phyloP scores from a whole-genome alignment of 30 jellyfish, hydroid and myxozoan genomes.

The Rhopilema esculentum region DNA sequence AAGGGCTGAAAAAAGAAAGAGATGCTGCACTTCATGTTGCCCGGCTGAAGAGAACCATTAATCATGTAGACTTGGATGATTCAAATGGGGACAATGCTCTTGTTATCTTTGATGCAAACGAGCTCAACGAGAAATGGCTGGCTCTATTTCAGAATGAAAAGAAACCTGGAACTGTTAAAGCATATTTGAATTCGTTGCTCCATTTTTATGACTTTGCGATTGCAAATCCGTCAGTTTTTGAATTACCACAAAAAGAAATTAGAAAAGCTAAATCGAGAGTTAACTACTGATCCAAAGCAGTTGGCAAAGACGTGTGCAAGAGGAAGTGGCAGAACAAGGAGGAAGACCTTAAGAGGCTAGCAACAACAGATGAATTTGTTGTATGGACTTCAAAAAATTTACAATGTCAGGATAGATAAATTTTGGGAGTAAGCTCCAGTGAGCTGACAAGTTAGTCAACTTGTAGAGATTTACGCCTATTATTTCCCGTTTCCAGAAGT shows the following conservation, averaged over 20 bases:
- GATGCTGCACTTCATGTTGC: conserved; percentile 9
- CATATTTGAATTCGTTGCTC: conserved; percentile 31
- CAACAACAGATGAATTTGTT: not conserved
- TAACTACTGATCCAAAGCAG: not conserved
- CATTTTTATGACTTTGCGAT: conserved; percentile 9
- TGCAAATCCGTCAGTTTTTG: not conserved
- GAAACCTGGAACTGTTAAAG: conserved; percentile 33
- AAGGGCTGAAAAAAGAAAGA: conserved; percentile 9
- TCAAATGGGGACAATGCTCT: not conserved
- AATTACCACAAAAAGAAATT: not conserved
- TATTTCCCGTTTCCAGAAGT: too few relatives aligned
- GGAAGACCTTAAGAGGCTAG: not conserved
- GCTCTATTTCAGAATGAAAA: not conserved
- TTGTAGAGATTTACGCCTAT: too few relatives aligned
- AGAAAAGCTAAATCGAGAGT: not conserved
- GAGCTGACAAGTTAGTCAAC: too few relatives aligned
- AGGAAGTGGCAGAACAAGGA: not conserved
- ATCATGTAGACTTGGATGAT: not conserved
- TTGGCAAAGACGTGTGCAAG: not conserved
- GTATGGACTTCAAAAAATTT: too few relatives aligned
- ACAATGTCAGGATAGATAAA: too few relatives aligned
- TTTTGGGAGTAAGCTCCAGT: too few relatives aligned
- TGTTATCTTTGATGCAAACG: not conserved
- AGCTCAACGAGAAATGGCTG: conserved; percentile 10
- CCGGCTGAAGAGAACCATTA: not conserved